phyloP scores from a whole-genome alignment of 2,113 vertebrate species.

The Prolemur simus region DNA sequence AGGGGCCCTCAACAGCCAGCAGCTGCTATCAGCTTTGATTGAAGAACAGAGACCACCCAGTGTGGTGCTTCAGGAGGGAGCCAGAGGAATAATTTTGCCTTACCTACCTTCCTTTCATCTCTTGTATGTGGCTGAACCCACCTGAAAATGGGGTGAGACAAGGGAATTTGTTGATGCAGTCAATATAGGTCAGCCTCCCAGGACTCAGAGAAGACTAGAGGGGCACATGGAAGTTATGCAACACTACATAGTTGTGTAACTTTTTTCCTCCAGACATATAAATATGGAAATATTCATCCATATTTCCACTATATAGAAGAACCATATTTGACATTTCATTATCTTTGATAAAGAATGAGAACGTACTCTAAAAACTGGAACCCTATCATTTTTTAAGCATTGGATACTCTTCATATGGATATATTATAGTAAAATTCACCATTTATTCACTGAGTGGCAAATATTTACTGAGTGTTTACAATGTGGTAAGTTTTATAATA shows the following conservation, averaged over 20 bases:
- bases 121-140: background rate
- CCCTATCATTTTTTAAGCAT: background rate
- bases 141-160: background rate
- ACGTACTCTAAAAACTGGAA: background rate
- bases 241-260: background rate
- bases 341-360: background rate
- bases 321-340: conserved; percentile 3
- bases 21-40: background rate
- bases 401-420: background rate
- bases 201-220: background rate
- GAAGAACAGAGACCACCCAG: background rate
- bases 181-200: background rate
- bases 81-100: background rate
- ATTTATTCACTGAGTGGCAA: background rate
- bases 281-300: background rate
- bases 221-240: background rate
- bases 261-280: background rate
- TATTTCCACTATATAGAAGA: background rate
- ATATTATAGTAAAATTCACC: background rate
- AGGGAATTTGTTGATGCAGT: background rate
- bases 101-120: background rate
- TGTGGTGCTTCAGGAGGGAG: background rate
- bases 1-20: background rate
- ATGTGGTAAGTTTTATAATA: background rate
- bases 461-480: background rate